These are phyloP conservation scores for Pharmacophagus antenor DNA, from an alignment of 2,888 invertebrate species.

Conservation along the genomic window DNA sequence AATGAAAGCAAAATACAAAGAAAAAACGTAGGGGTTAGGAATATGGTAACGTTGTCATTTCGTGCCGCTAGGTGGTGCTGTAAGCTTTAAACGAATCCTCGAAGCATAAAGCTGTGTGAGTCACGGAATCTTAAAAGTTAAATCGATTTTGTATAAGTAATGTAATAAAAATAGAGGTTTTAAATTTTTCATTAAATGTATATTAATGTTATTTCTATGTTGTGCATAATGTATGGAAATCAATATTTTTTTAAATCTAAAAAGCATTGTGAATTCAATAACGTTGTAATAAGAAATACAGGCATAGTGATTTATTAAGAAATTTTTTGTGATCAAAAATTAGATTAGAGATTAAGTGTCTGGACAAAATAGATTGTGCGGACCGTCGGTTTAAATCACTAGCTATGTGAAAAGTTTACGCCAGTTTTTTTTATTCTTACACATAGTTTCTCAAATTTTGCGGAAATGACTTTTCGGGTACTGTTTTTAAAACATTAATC, in stretches of 20 bases:
- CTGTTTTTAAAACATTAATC: too few relatives aligned
- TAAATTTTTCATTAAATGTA: too few relatives aligned
- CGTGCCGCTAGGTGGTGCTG: not conserved
- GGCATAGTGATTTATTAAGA: constrained; percentile 47
- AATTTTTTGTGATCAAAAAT: constrained; percentile 43
- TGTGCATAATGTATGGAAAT: too few relatives aligned
- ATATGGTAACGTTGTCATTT: not conserved
- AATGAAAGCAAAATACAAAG: not conserved
- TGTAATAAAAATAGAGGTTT: too few relatives aligned
- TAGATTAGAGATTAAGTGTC: constrained; percentile 51
- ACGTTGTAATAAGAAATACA: constrained; percentile 26
- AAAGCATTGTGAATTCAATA: constrained; percentile 30
- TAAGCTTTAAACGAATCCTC: not conserved
- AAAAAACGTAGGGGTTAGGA: not conserved
- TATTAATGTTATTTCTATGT: too few relatives aligned
- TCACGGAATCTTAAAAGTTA: too few relatives aligned
- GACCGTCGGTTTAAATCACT: constrained; percentile 63
- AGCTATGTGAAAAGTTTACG: constrained; percentile 63
- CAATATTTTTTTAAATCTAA: too few relatives aligned
- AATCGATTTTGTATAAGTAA: too few relatives aligned
- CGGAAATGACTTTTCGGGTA: too few relatives aligned
- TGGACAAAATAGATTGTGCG: constrained; percentile 51
- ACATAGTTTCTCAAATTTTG: constrained; percentile 41
- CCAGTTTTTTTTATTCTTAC: constrained; percentile 44
- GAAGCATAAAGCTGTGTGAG: too few relatives aligned